Evolutionary conservation across 2,797 vertebrate species (phyloP), one percentile per base, ranked within the genome.

Genomic region (Neopelma chrysocephalum): DNA sequence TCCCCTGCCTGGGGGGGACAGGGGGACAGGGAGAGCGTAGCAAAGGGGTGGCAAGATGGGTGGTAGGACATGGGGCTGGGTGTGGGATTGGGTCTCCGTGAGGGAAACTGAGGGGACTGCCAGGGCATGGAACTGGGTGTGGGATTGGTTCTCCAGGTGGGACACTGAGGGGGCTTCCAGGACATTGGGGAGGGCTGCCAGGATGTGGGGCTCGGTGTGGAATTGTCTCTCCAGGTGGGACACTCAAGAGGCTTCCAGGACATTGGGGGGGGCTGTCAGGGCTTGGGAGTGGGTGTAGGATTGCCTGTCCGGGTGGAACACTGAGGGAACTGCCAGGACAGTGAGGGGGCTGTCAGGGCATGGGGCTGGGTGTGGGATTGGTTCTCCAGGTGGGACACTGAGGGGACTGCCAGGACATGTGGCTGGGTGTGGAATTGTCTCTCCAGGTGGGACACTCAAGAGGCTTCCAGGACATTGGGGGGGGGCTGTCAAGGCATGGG

Each of bases 31-130:
- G 47, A 51, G 47, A 50, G 26, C 6, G 15, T 40, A 7, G 42
- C 7, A 2, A 22, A 4, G 17, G 3, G 3, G 29, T 5, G 31
- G 8, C 27, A n/a, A 36, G 42, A 6, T 5, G 36, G 20, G 51
- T 19, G 48, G 11, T 8, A 42, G 31, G 29, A 25, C 22, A 3
- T 19, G 51, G 27, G 11, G 12, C 20, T 32, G 69, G 14, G 4
- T 32, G 21, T 42, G 50, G 31, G 19, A 9, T 6, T 80, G 3
- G 27, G 6, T 36, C 21, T 68, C 15, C 17, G 20, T 6, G 1
- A 13, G 72, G 60, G 27, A 31, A 9, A 25, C 2, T 47, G 27
- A 48, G 11, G 16, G 3, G 9, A 11, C 9, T 47, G 20, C 45
- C 45, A 47, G 68, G 27, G 27, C 25, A 5, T 31, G 53, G 25